phyloP scores from a whole-genome alignment of 2,113 vertebrate species.

The Phylloscopus trochilus region DNA sequence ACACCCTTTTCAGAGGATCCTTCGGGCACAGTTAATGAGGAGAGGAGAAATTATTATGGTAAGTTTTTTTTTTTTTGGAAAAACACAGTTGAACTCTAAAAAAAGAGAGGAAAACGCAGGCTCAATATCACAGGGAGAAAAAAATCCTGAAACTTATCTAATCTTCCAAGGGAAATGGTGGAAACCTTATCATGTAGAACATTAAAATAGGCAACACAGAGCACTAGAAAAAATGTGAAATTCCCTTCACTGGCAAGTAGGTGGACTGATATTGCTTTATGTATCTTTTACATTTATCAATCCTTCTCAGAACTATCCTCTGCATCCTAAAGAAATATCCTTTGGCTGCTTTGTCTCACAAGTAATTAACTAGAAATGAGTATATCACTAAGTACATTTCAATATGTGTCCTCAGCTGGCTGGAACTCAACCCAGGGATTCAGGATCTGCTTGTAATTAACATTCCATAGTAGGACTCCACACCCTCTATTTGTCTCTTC shows the following conservation, averaged over 20 bases:
- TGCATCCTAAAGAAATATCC: constrained; percentile 42
- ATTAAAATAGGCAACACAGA: not conserved
- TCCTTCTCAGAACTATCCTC: not conserved
- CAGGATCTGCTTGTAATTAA: constrained; percentile 67
- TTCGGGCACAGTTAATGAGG: not conserved
- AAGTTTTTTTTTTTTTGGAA: not conserved
- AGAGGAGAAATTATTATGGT: not conserved
- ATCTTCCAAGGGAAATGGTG: not conserved
- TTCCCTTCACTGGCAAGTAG: not conserved
- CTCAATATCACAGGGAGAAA: not conserved
- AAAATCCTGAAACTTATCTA: not conserved
- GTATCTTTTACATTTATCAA: constrained; percentile 12
- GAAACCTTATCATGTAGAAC: not conserved
- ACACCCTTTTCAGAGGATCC: not conserved
- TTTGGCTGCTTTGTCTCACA: constrained; percentile 31
- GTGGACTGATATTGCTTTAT: not conserved
- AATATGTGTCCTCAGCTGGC: constrained; percentile 38
- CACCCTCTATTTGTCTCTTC: constrained; percentile 60
- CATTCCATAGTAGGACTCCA: constrained; percentile 63
- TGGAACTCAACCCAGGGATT: constrained; percentile 17
- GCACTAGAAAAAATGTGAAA: not conserved
- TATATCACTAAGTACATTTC: constrained; percentile 16
- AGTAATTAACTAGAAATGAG: constrained; percentile 44
- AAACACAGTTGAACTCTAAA: not conserved
- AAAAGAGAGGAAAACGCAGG: not conserved